phyloP scores from a whole-genome alignment of 2,797 vertebrate genomes.

The Heterohyrax brucei region DNA sequence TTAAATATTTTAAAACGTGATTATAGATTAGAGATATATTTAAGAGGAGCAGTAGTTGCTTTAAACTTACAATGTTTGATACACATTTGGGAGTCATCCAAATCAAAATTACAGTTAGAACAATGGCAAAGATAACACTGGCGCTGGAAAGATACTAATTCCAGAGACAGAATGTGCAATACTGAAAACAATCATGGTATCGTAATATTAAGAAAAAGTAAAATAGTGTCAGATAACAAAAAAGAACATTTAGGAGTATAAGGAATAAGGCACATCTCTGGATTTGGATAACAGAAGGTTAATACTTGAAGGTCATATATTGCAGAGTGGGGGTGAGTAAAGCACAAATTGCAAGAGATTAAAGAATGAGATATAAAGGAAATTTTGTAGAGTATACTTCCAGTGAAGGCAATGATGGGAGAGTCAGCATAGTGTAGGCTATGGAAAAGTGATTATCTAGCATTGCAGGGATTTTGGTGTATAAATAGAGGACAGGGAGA shows the following conservation, averaged over 20 bases:
- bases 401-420: neutral
- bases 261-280: neutral
- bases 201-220: neutral
- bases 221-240: neutral
- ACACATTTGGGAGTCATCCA: neutral
- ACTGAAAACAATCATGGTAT: neutral
- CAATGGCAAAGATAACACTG: neutral
- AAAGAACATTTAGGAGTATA: neutral
- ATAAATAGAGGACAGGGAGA: neutral
- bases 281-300: neutral
- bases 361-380: neutral
- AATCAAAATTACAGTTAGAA: neutral
- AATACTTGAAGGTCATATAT: constrained; percentile 21
- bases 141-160: neutral
- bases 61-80: neutral
- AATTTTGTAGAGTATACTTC: neutral
- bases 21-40: neutral
- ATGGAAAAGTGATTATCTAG: neutral
- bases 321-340: neutral
- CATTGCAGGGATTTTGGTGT: neutral
- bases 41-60: neutral
- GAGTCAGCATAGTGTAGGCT: neutral
- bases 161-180: neutral
- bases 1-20: neutral
- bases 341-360: neutral